Evolutionary conservation across 2,113 vertebrate species (phyloP), one percentile per base, ranked within the genome.

Genomic region (Pseudorhombus dupliciocellatus): DNA sequence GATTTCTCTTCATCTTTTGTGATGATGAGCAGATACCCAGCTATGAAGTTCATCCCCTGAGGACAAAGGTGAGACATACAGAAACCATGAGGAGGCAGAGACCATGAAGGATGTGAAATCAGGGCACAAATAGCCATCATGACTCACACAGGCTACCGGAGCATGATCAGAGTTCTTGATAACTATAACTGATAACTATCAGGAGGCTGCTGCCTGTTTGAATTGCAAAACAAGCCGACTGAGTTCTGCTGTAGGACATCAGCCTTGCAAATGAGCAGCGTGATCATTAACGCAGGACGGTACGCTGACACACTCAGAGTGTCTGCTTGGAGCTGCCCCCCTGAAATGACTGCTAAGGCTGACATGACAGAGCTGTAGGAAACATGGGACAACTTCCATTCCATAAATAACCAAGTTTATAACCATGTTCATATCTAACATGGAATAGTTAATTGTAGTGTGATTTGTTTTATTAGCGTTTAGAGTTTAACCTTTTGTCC

Each of bases 31-130:
- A 99, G 91, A 67, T 96, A 98, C 14, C 97, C 97, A 9, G 95
- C 94, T 58, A 98, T 90, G 83, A 99, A 99, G 87, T 98, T 99
- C 98, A 99, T 98, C 18, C 98, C 97, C 97, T 99, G 92, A 61
- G 90, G 90, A 56, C 53, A 77, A 73, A 69, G 76, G 42, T 66
- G 40, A 76, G 16, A 70, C 28, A 37, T 26, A 16, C 11, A 20
- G 16, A 44, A 22, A 61, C 14, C 57, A 58, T 18, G 12, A 10
- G 25, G 55, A 54, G 52, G 3, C 4, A 28, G 5, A 56, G 42
- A 55, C 7, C 53, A 53, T 15, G 15, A 14, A 22, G n/a, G 6
- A 66, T 9, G 22, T 21, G 30, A 64, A 24, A 46, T 7, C 37
- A 51, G 20, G 5, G 30, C 7, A 54, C 10, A 57, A 3, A 59